A percentile compares a stretch with the other conserved stretches of the same genome.
Conservation (phyloP, 2,113 vertebrate genomes). For the Acanthochromis polyacanthus region DNA sequence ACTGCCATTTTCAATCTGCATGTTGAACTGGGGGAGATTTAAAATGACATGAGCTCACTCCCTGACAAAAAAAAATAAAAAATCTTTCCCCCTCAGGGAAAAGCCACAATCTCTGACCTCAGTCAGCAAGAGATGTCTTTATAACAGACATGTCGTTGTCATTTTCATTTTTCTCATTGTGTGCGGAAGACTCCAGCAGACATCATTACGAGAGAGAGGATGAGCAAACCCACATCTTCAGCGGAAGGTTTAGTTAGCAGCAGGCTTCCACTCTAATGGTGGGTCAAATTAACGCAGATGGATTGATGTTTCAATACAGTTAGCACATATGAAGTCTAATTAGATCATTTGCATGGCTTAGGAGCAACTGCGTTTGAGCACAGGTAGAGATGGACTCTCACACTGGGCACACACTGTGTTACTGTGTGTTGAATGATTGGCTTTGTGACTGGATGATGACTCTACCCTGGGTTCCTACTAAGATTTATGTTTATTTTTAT, state of each 20-base stretch:
- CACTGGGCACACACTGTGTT: neutral
- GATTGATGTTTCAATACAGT: slow-evolving; percentile 30
- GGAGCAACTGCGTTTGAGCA: slow-evolving; percentile 21
- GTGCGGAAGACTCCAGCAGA: slow-evolving; percentile 19
- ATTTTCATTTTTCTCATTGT: slow-evolving; percentile 24
- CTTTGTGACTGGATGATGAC: neutral
- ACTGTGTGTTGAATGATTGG: slow-evolving; percentile 12
- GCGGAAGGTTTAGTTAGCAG: slow-evolving; percentile 38
- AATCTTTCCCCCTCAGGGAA: slow-evolving; percentile 4
- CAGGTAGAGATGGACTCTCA: neutral
- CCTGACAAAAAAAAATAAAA: neutral
- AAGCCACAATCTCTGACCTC: slow-evolving; percentile 3
- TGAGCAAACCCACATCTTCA: slow-evolving; percentile 43
- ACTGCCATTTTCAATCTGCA: slow-evolving; percentile 21
- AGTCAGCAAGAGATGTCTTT: slow-evolving; percentile 28
- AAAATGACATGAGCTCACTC: slow-evolving; percentile 24
- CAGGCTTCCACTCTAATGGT: slow-evolving; percentile 46
- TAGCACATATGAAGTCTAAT: slow-evolving; percentile 56
- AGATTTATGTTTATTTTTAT: neutral
- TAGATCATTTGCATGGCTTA: slow-evolving; percentile 61
- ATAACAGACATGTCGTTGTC: neutral
- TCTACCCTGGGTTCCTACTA: neutral
- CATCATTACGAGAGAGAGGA: slow-evolving; percentile 35
- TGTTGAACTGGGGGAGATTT: slow-evolving; percentile 20
- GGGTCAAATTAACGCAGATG: slow-evolving; percentile 58